Evolutionary conservation across 1,140 invertebrate genomes (phyloP).

Genomic region (Daktulosphaira vitifoliae): DNA sequence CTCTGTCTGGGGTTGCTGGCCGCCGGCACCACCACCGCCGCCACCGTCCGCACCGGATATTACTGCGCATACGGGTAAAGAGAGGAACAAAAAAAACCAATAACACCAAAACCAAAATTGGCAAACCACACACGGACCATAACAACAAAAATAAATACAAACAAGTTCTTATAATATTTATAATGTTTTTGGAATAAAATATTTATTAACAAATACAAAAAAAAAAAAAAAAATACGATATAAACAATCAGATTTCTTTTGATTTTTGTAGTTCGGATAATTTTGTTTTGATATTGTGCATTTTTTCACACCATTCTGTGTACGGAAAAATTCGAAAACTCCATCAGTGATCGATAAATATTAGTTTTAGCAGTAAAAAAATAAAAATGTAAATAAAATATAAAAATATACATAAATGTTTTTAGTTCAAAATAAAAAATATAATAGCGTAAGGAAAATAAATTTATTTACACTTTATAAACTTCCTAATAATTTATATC

Average conservation of each 20-base stretch:
- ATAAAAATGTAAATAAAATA: too few relatives aligned
- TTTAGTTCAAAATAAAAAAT: too few relatives aligned
- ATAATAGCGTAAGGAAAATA: too few relatives aligned
- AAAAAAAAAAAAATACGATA: too few relatives aligned
- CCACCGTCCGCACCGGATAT: constrained; percentile 18
- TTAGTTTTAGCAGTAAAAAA: too few relatives aligned
- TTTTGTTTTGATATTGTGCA: constrained; percentile 7
- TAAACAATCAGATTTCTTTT: too few relatives aligned
- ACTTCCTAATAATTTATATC: too few relatives aligned
- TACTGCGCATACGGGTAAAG: constrained; percentile 26
- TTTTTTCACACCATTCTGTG: constrained; percentile 23
- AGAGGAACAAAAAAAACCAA: background rate
- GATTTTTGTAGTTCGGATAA: too few relatives aligned
- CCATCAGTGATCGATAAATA: too few relatives aligned
- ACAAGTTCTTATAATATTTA: background rate
- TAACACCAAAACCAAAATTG: background rate
- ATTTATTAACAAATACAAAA: too few relatives aligned
- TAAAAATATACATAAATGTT: too few relatives aligned
- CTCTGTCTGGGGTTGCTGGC: constrained; percentile 39
- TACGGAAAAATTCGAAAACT: constrained; percentile 4
- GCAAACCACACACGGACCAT: background rate
- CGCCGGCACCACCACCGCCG: constrained; percentile 6
- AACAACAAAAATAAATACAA: background rate
- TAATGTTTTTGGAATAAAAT: background rate
- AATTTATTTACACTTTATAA: too few relatives aligned